Percentiles rank a stretch among this genome's conserved stretches.
Evolutionary conservation across 2,797 vertebrate species (phyloP).

Genomic region (Telmatherina bonti): DNA sequence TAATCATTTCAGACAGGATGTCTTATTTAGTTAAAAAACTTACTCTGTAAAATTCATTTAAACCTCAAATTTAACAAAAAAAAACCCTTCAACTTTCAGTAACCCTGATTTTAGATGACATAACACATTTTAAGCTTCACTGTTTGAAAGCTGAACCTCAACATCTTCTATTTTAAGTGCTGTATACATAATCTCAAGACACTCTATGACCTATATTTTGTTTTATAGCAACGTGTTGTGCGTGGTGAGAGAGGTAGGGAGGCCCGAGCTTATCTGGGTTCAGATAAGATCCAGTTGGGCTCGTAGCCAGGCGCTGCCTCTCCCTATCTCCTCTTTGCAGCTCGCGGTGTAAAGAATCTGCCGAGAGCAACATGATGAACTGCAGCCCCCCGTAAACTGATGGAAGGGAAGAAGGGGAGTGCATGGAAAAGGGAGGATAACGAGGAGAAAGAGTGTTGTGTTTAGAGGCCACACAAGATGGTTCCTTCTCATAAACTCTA

Average conservation of each 20-base stretch:
- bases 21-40: neutral
- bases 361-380: conserved; percentile 78
- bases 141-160: conserved; percentile 54
- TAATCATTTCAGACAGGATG: no score
- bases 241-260: conserved; percentile 58
- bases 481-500: conserved; percentile 82
- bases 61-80: neutral
- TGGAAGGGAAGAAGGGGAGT: conserved; percentile 23
- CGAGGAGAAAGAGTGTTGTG: conserved; percentile 65
- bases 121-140: conserved; percentile 25
- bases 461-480: conserved; percentile 86
- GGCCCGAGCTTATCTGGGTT: conserved; percentile 72
- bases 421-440: conserved; percentile 54
- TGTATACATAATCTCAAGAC: conserved; percentile 47
- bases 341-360: conserved; percentile 59
- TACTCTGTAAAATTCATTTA: neutral
- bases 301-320: conserved; percentile 69
- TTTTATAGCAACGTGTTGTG: conserved; percentile 65
- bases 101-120: conserved; percentile 21
- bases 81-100: conserved; percentile 6
- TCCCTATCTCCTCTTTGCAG: conserved; percentile 61
- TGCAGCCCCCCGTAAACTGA: conserved; percentile 60
- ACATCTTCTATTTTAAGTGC: conserved; percentile 45
- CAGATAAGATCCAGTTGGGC: conserved; percentile 69
- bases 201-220: conserved; percentile 66